These are phyloP conservation scores for Hirtodrosophila histrioides DNA, from an alignment of 2,888 invertebrate genomes.

Conservation along the genomic window DNA sequence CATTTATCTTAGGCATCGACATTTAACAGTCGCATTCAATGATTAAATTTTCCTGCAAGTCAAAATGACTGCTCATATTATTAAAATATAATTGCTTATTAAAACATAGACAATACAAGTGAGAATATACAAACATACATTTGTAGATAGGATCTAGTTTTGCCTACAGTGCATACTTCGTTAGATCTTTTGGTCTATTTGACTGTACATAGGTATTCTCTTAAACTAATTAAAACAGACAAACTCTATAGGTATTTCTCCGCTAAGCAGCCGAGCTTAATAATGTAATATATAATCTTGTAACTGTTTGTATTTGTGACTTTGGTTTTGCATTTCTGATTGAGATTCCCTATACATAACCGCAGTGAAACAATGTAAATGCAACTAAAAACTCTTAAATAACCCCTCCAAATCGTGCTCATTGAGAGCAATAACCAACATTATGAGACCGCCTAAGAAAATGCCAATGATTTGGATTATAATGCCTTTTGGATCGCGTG, in stretches of 20 bases:
- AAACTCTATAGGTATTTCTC: not conserved
- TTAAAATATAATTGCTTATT: too few relatives aligned
- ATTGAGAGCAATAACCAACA: conserved; percentile 90
- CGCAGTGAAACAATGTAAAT: too few relatives aligned
- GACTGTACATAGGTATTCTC: conserved; percentile 8
- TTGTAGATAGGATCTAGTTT: too few relatives aligned
- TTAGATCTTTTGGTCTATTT: conserved; percentile 20
- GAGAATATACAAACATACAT: too few relatives aligned
- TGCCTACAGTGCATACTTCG: not conserved
- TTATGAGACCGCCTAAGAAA: conserved; percentile 88
- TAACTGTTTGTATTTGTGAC: not conserved
- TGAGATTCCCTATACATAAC: conserved; percentile 43
- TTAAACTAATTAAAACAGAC: conserved; percentile 8
- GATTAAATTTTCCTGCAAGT: too few relatives aligned
- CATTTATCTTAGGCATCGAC: not conserved
- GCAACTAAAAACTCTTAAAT: conserved; percentile 36
- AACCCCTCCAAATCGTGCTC: conserved; percentile 85
- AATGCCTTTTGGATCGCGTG: conserved; percentile 86
- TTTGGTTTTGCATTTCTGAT: conserved; percentile 9
- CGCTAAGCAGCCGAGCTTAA: too few relatives aligned
- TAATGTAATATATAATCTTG: not conserved
- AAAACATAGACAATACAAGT: too few relatives aligned
- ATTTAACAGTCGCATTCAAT: too few relatives aligned
- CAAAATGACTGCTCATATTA: too few relatives aligned
- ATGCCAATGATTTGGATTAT: conserved; percentile 89